These are phyloP conservation scores for Eristalinus sepulchralis DNA, from an alignment of 2,888 invertebrate species.

Conservation along the genomic window DNA sequence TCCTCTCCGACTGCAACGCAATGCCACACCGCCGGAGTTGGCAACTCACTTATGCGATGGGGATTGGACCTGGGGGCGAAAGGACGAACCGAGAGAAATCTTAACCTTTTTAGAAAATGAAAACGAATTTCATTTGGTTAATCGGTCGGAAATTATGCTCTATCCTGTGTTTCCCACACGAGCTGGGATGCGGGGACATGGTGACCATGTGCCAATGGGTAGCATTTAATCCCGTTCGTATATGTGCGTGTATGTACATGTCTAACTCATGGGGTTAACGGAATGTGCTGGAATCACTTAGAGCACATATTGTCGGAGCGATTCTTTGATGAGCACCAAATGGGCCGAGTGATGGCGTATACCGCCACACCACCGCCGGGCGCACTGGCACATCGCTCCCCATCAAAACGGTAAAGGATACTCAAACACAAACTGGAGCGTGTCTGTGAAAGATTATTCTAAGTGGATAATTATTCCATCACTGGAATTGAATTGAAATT, in stretches of 20 bases:
- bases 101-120: slow-evolving; percentile 69
- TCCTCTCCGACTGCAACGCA: neutral
- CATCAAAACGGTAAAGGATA: neutral
- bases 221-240: slow-evolving; percentile 50
- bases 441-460: slow-evolving; percentile 15
- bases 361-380: too few species aligned
- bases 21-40: neutral
- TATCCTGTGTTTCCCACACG: slow-evolving; percentile 24
- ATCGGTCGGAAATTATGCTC: slow-evolving; percentile 72
- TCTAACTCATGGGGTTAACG: slow-evolving; percentile 19
- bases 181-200: neutral
- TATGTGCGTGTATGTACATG: slow-evolving; percentile 30
- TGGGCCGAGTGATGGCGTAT: slow-evolving; percentile 25
- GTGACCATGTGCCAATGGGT: slow-evolving; percentile 58
- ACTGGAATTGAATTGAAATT: slow-evolving; percentile 48
- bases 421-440: neutral
- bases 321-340: slow-evolving; percentile 45
- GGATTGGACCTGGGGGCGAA: neutral
- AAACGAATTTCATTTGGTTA: slow-evolving; percentile 72
- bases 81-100: slow-evolving; percentile 40
- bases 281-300: slow-evolving; percentile 49
- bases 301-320: slow-evolving; percentile 38
- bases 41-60: neutral
- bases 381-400: neutral
- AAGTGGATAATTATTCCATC: slow-evolving; percentile 45